Evolutionary conservation across 2,797 vertebrate species (phyloP).

Genomic region (Heliangelus exortis): DNA sequence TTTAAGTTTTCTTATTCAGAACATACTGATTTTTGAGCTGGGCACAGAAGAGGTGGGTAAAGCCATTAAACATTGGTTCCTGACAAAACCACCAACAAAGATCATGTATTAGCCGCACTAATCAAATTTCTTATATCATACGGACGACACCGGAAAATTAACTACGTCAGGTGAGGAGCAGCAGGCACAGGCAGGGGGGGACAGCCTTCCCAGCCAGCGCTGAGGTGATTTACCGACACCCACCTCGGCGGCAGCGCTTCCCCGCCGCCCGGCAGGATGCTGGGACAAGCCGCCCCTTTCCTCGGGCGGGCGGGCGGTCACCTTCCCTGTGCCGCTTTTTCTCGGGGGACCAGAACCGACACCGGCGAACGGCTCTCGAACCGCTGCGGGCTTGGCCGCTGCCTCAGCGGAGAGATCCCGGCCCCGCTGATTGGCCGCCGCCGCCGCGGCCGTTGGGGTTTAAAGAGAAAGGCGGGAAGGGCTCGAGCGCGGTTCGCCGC

Average conservation of each 20-base stretch:
- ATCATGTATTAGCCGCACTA: not conserved
- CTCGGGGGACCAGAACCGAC: not conserved
- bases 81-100: not conserved
- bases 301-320: no score
- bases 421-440: not conserved
- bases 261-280: not conserved
- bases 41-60: not conserved
- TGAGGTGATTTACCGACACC: not conserved
- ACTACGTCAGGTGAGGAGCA: not conserved
- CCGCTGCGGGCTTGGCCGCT: no score
- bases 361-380: no score
- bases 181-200: no score
- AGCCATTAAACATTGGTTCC: not conserved
- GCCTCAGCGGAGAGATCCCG: no score
- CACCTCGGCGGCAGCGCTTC: not conserved
- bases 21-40: not conserved
- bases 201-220: not conserved
- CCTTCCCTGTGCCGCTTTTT: not conserved
- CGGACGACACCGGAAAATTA: not conserved
- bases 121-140: not conserved
- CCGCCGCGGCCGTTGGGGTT: not conserved
- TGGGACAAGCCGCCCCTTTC: not conserved
- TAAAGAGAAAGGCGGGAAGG: not conserved
- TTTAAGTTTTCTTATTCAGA: accelerated
- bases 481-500: no score